Conservation (phyloP, 2,113 vertebrate species). For the Taxidea taxus region DNA sequence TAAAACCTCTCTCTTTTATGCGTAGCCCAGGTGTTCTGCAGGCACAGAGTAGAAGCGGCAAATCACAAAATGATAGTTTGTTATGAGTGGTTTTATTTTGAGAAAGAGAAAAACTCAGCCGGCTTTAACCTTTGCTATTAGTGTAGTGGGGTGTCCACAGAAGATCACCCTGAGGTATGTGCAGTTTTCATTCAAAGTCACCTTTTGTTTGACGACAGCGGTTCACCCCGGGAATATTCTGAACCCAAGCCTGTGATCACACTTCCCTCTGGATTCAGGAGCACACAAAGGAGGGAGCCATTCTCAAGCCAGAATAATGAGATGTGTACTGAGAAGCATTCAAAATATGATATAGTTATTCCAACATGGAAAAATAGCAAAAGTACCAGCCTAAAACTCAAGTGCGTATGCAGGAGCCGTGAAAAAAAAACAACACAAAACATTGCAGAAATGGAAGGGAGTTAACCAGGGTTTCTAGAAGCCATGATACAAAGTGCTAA, state of each 20-base stretch:
- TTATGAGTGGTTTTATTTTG: background rate
- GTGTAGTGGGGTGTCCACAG: background rate
- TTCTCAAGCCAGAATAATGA: background rate
- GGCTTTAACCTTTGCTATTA: background rate
- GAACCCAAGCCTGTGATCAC: background rate
- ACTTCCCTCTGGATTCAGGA: background rate
- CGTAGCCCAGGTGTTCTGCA: background rate
- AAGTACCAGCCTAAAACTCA: constrained; percentile 26
- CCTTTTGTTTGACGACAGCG: background rate
- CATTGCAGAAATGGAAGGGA: constrained; percentile 7
- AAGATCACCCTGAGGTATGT: background rate
- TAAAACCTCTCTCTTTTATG: background rate
- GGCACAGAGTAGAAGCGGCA: background rate
- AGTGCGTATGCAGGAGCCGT: constrained; percentile 39
- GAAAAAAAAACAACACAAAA: constrained; percentile 49
- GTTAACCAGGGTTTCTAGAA: constrained; percentile 41
- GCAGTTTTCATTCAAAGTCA: background rate
- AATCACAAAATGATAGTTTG: background rate
- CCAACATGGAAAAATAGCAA: constrained; percentile 53
- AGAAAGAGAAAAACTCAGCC: background rate
- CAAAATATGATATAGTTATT: constrained; percentile 9
- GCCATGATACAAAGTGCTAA: constrained; percentile 32
- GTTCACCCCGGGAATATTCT: background rate
- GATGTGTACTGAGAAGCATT: background rate
- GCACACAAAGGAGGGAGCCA: background rate